phyloP scores from a whole-genome alignment of 2,888 invertebrate genomes.

The Cataglyphis cursor region DNA sequence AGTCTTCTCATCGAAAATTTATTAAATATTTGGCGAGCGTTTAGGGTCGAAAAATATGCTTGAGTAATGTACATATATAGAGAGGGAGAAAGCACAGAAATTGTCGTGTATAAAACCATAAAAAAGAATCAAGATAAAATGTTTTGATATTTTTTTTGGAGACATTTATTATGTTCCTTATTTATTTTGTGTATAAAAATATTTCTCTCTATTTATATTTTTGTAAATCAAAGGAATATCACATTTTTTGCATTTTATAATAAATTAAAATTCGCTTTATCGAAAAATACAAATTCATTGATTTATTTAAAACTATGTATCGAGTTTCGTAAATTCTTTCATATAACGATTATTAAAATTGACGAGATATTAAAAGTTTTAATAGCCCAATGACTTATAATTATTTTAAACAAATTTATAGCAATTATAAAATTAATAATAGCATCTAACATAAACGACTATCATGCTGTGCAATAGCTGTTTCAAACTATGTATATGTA shows the following conservation, averaged over 20 bases:
- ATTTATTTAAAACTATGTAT: slow-evolving; percentile 6
- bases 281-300: neutral
- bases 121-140: slow-evolving; percentile 25
- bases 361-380: neutral
- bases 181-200: slow-evolving; percentile 18
- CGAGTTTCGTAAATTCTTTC: neutral
- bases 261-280: neutral
- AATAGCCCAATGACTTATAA: neutral
- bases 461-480: neutral
- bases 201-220: neutral
- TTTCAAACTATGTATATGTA: slow-evolving; percentile 4
- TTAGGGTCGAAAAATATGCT: slow-evolving; percentile 21
- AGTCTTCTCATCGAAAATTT: slow-evolving; percentile 56
- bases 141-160: neutral
- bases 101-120: neutral
- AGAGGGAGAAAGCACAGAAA: neutral
- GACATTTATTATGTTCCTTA: neutral
- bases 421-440: neutral
- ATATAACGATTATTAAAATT: slow-evolving; percentile 10
- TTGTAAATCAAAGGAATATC: neutral
- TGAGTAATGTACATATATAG: neutral
- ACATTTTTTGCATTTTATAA: neutral
- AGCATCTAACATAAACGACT: neutral
- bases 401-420: neutral
- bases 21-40: slow-evolving; percentile 62